Base-by-base conservation (phyloP, 2,113 vertebrate genomes). In the Plecotus auritus region DNA sequence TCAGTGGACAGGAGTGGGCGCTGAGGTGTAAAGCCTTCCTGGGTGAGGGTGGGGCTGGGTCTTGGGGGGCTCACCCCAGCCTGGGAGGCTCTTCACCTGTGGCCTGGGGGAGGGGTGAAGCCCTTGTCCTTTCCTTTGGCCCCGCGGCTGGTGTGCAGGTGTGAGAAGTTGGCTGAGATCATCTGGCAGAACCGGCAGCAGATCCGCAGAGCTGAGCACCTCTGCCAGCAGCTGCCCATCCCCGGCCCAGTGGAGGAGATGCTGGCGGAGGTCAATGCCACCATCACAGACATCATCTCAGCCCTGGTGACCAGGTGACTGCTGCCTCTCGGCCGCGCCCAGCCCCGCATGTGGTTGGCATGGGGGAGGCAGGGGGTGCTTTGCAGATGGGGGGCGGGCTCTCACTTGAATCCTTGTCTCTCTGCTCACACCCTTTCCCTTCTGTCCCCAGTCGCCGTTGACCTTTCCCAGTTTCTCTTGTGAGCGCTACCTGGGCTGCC, bases 181-280 rank as follows among this genome's bases (percentile, higher is more conserved):
- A 99, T 99, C 97, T 99, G 99, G 99, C 99, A 99, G 98, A 99
- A 99, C 98, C 98, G 99, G 92, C 99, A 99, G 98, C 99, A 99
- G 98, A 99, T 99, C 95, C 98, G 99, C 66, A 98, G 99, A 59
- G 99, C 99, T 0, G 99, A 99, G 98, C 99, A 99, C 96, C 98
- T 99, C 54, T 98, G 99, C 95, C 99, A 99, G 96, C 99, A 99
- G 98, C 98, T 99, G 96, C 99, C 99, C 0, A 99, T 99, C 97
- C 99, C 99, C 0, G 99, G 99, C 14, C 99, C 99, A 0, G 99
- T 99, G 81, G 99, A 99, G 96, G 99, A 99, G 97, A 99, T 99
- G 94, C 99, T 99, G 85, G 99, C 98, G 0, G 99, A 99, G 91
- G 99, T 99, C 97, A 99, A 99, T 1, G 97, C 99, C 97, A 99